Base-by-base conservation (phyloP, 1,140 invertebrate genomes). In the Platyscapa corneri region DNA sequence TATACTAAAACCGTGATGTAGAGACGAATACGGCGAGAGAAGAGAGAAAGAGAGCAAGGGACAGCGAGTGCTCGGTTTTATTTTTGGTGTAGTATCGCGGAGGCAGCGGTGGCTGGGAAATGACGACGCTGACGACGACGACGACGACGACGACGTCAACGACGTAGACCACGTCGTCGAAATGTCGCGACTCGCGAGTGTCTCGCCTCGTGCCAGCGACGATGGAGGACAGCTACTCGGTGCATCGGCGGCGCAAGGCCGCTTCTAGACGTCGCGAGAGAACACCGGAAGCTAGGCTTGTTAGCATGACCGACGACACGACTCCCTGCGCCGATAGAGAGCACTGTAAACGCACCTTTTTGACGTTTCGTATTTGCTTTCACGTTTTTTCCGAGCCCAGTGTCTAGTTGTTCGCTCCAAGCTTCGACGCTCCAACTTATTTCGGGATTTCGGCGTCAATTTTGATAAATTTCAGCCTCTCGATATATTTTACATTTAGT, bases 161-260 rank as follows among this genome's bases (percentile, higher is more conserved):
- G 64, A 10, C 42, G 74, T 7, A 49, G 56, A n/a, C 37, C 60
- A 37, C 39, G 56, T 23, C 75, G 76, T 64, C 65, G 39, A 64
- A 60, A 34, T 64, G 32, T 37, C 65, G 49, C 23, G 10, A 20
- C 27, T 42, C n/a, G 56, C 20, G 56, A 78, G 83, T 79, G 70
- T 81, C 56, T 30, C 32, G 32, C 23, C 60, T 84, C 64, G 83
- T 78, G 79, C 81, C 87, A 85, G 67, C 80, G 81, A 86, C 83
- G 60, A 93, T 93, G 92, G 92, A 93, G 88, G 93, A 93, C 85
- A 93, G 92, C 89, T 93, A 93, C 88, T 90, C 89, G 86, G 91
- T 92, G 87, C 92, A 93, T 86, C 87, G 92, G 87, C 90, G 93
- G 49, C 90, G 91, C 27, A 92, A 92, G 77, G 91, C 91, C 46